phyloP scores from a whole-genome alignment of 37 sponge, comb jelly and placozoan species.

The Oscarella lobularis region DNA sequence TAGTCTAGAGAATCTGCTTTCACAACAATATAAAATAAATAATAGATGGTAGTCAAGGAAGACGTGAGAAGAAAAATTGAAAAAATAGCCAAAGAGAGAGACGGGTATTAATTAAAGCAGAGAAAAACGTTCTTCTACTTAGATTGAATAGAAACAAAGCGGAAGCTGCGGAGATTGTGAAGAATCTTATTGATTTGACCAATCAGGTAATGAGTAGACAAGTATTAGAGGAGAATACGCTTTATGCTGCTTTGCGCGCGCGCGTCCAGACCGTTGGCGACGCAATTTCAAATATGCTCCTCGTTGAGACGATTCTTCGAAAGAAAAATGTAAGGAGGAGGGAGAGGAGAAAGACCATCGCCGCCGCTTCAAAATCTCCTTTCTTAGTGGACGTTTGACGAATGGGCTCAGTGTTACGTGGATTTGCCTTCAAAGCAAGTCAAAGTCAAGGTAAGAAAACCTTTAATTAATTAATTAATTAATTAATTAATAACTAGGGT shows the following conservation, averaged over 20 bases:
- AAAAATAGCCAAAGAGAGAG: too few relatives aligned
- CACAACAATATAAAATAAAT: too few relatives aligned
- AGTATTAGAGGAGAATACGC: too few relatives aligned
- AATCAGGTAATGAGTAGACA: conserved; percentile 56
- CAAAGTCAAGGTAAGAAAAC: conserved; percentile 52
- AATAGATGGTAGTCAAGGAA: too few relatives aligned
- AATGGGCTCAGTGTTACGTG: conserved; percentile 57
- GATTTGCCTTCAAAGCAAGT: conserved; percentile 79
- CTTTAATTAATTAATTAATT: not conserved
- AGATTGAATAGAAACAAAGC: not conserved
- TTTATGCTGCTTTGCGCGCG: not conserved
- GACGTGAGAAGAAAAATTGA: too few relatives aligned
- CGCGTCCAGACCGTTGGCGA: conserved; percentile 68
- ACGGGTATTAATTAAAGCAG: too few relatives aligned
- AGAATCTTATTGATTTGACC: conserved; percentile 35
- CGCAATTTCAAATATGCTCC: conserved; percentile 72
- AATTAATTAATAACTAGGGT: too few relatives aligned
- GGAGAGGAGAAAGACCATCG: not conserved
- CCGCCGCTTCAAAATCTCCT: too few relatives aligned
- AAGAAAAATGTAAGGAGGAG: conserved; percentile 15
- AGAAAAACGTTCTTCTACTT: not conserved
- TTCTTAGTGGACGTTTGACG: conserved; percentile 44
- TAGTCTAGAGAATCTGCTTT: too few relatives aligned
- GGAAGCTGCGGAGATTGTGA: conserved; percentile 30
- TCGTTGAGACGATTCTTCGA: conserved; percentile 67